phyloP scores from a whole-genome alignment of 2,113 vertebrate genomes.

The Caretta caretta region DNA sequence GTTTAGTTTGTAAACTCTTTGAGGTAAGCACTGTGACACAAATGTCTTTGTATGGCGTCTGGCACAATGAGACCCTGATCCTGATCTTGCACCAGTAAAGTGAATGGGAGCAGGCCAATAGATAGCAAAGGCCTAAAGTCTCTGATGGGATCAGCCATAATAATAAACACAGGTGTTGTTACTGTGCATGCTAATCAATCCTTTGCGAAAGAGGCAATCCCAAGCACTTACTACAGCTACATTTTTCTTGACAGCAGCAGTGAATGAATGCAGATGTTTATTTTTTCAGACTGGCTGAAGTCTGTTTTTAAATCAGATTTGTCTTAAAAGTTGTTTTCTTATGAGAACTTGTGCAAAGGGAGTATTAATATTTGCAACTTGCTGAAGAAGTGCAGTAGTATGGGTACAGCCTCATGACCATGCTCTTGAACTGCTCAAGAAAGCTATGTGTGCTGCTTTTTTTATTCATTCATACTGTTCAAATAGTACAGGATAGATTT shows the following conservation, averaged over 20 bases:
- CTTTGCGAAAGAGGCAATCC: neutral
- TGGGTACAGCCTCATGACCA: accelerated
- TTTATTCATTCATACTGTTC: neutral
- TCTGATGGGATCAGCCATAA: neutral
- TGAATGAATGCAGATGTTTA: neutral
- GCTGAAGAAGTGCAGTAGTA: neutral
- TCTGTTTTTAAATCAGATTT: neutral
- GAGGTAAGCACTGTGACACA: neutral
- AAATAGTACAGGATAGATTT: neutral
- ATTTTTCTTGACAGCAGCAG: neutral
- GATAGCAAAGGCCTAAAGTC: neutral
- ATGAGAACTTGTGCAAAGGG: accelerated
- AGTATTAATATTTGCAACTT: accelerated
- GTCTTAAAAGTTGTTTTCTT: neutral
- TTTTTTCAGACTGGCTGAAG: neutral
- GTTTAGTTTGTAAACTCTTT: neutral
- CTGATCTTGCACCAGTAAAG: neutral
- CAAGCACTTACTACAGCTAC: neutral
- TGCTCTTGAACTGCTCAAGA: neutral
- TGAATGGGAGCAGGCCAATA: neutral
- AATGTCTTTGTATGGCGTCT: neutral
- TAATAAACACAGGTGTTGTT: neutral
- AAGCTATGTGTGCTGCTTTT: accelerated
- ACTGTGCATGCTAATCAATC: neutral
- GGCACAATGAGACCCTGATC: neutral